Base-by-base conservation (phyloP, 2,888 invertebrate genomes). In the Dryocosmus kuriphilus region DNA sequence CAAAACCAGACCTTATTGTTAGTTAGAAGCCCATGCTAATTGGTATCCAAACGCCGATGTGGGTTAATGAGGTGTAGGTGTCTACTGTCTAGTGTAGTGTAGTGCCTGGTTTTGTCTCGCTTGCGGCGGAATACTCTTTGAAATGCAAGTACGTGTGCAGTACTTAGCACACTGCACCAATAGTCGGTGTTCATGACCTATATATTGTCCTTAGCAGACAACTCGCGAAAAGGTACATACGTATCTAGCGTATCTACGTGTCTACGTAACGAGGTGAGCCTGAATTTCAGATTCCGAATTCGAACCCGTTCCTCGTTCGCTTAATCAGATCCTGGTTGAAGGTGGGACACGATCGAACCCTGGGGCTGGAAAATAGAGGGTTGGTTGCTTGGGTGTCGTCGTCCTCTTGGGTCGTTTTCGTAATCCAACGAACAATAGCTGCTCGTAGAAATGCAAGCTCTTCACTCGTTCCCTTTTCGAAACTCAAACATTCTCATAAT, bases 251-350 rank as follows among this genome's bases (percentile, higher is more conserved):
- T 41, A 41, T 41, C 41, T 41, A 41, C 41, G n/a, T n/a, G n/a
- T n/a, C 75, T 76, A 73, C 67, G 82, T 84, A 85, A 85, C 81
- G 83, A 85, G 80, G 81, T 82, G 79, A 82, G 79, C 76, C 81
- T 81, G 80, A 87, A 89, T 88, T 88, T 86, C 83, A 84, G 86
- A 88, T 88, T 88, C 85, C 81, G 87, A 85, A 88, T 88, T 87
- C 86, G 84, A 86, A 86, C 82, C 82, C 85, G 84, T 85, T 87
- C 77, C 76, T 82, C 80, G 82, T 80, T 82, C 84, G 82, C 85
- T 87, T 88, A 89, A 90, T 89, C 89, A 87, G 87, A 88, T 86
- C 84, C 79, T 84, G 86, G 88, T 89, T 87, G 86, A 85, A 89
- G 86, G 85, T 89, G 84, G 85, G 80, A 83, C 89, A 89, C 88